Evolutionary conservation across 2,113 vertebrate genomes (phyloP).

Genomic region (Anas platyrhynchos): DNA sequence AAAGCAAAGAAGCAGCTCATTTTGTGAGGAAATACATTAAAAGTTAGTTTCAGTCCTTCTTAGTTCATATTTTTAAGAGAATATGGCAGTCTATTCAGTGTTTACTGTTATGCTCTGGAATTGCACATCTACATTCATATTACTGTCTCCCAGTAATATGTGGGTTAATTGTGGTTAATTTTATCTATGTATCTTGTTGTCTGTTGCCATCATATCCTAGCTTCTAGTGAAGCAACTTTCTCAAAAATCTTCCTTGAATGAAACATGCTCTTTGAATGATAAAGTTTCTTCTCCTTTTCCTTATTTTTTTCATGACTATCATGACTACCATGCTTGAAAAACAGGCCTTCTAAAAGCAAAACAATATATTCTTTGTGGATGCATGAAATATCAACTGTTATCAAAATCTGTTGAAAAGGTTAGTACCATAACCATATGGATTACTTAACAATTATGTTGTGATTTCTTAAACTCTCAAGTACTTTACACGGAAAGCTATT

Average conservation of each 20-base stretch:
- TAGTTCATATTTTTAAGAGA: neutral
- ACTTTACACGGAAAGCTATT: neutral
- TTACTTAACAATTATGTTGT: neutral
- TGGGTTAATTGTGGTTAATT: neutral
- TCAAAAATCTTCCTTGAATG: neutral
- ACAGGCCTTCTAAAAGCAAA: neutral
- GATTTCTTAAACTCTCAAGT: neutral
- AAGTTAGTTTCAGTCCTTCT: neutral
- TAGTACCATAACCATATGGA: neutral
- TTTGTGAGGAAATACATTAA: neutral
- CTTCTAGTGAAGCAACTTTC: neutral
- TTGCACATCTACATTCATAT: neutral
- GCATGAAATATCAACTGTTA: neutral
- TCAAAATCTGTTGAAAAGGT: neutral
- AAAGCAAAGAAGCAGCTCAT: slow-evolving; percentile 11
- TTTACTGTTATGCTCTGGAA: neutral
- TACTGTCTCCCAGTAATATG: neutral
- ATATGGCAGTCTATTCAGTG: neutral
- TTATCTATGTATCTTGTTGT: neutral
- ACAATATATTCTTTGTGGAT: neutral
- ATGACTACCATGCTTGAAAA: neutral
- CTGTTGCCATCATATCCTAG: neutral
- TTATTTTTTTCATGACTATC: neutral
- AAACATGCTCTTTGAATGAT: neutral
- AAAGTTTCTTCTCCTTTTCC: neutral